phyloP scores from a whole-genome alignment of 2,113 vertebrate species.

The Cochlearius cochlearius region DNA sequence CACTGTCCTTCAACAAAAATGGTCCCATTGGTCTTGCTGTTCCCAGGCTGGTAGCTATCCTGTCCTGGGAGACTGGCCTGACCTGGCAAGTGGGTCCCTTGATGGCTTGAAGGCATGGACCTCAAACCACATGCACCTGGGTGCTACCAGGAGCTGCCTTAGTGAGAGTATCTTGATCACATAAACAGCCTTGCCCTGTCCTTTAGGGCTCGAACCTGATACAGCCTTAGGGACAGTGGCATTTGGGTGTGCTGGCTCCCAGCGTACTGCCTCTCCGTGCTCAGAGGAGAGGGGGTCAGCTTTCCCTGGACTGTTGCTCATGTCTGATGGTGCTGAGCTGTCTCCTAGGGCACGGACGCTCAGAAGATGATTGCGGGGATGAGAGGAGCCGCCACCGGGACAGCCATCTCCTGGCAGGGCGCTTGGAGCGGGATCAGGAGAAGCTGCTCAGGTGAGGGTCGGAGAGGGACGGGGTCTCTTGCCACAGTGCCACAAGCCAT shows the following conservation, averaged over 20 bases:
- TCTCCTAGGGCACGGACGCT: slow-evolving; percentile 64
- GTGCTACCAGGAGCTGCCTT: neutral
- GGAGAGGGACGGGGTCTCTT: neutral
- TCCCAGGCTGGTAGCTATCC: neutral
- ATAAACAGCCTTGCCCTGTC: neutral
- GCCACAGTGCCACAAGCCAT: neutral
- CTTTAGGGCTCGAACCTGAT: neutral
- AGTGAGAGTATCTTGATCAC: neutral
- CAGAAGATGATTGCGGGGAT: slow-evolving; percentile 85
- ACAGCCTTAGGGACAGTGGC: neutral
- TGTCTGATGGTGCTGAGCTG: neutral
- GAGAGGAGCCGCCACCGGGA: slow-evolving; percentile 84
- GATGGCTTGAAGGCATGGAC: neutral
- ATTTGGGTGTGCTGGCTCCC: neutral
- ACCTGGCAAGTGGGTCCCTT: neutral
- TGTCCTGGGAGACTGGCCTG: neutral
- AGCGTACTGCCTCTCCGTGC: neutral
- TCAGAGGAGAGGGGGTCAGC: neutral
- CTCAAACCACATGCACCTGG: neutral
- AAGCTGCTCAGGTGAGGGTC: slow-evolving; percentile 88
- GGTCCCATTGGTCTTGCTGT: neutral
- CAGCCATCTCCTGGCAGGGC: slow-evolving; percentile 83
- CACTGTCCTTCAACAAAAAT: neutral
- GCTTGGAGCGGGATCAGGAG: slow-evolving; percentile 91
- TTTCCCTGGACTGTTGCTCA: neutral